Base-by-base conservation (phyloP, 2,797 vertebrate genomes). In the Toxotes lorentzi region DNA sequence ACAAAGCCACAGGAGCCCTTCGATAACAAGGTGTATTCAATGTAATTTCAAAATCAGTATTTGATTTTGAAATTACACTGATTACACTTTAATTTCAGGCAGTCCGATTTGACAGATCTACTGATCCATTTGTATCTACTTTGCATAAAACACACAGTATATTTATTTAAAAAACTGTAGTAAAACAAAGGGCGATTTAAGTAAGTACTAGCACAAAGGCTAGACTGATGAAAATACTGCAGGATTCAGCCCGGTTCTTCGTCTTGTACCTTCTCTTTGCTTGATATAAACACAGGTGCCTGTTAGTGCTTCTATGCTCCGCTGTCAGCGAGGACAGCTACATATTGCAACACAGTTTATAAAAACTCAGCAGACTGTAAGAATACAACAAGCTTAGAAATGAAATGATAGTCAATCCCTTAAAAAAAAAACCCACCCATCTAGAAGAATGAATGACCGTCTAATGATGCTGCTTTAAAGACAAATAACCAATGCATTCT, bases 241-340 rank as follows among this genome's bases (percentile, higher is more conserved):
- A 66, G 82, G 83, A 79, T 84, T 90, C 81, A 91, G 79, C 79
- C 78, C 82, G 76, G 83, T 79, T 87, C 69, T 64, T 83, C 77
- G 79, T 81, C 74, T 70, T 85, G 21, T 68, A 68, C 50, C 57
- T 71, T 85, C 61, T 91, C 69, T 86, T 83, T 87, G 90, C 90
- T 93, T 88, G 82, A 86, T 82, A 83, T 79, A 41, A 94, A 94
- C 93, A 92, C 90, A 82, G 79, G 94, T 95, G 94, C 94, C 94
- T 95, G 93, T 89, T 90, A 90, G 83, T 69, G 90, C 92, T 93
- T 93, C 74, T 70, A 32, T 83, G 73, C 85, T 89, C 88, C 81
- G 86, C 84, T 82, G 73, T 83, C 79, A 81, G 67, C 17, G 83
- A 88, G 51, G 79, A 86, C 41, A 24, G 72, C 59, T 27, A 80